A percentile compares a stretch with the other conserved stretches of the same genome.
Conservation (phyloP, 2,888 invertebrate species). For the Adelognathus sp. region DNA sequence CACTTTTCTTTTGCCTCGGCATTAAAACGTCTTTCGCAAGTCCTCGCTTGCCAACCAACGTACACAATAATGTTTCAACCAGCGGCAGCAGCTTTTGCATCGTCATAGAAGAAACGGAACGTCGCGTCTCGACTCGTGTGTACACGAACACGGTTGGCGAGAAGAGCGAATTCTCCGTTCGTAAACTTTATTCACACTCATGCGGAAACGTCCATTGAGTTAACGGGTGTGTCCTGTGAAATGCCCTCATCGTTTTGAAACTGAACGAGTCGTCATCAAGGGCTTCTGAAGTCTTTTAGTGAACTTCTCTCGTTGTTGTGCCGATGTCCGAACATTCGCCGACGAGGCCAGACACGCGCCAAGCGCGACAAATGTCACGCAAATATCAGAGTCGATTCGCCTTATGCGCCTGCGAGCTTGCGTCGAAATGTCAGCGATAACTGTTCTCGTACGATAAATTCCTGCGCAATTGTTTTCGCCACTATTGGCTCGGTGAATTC, state of each 20-base stretch:
- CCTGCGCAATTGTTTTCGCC: conserved; percentile 1
- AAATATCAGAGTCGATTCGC: conserved; percentile 67
- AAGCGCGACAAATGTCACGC: conserved; percentile 70
- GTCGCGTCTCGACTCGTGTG: not conserved
- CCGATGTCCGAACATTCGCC: conserved; percentile 5
- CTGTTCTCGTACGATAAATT: not conserved
- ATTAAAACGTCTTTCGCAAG: conserved; percentile 62
- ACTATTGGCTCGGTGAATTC: not conserved
- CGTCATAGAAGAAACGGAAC: conserved; percentile 35
- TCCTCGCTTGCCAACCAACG: conserved; percentile 38
- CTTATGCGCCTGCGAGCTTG: conserved; percentile 14
- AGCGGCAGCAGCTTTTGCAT: conserved; percentile 35
- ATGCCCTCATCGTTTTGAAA: not conserved
- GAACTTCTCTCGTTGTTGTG: not conserved
- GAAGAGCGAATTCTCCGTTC: not conserved
- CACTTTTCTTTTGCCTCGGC: conserved; percentile 57
- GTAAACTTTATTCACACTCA: conserved; percentile 17
- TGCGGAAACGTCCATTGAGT: conserved; percentile 2
- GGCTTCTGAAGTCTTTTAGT: conserved; percentile 16
- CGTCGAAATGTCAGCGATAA: conserved; percentile 54
- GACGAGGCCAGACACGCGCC: conserved; percentile 41
- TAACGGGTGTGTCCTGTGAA: conserved; percentile 27
- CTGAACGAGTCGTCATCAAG: not conserved
- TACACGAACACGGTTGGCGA: not conserved
- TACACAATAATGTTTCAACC: conserved; percentile 45